Evolutionary conservation across 2,888 invertebrate genomes (phyloP), one percentile per base, ranked within the genome.

Genomic region (Cabera pusaria): DNA sequence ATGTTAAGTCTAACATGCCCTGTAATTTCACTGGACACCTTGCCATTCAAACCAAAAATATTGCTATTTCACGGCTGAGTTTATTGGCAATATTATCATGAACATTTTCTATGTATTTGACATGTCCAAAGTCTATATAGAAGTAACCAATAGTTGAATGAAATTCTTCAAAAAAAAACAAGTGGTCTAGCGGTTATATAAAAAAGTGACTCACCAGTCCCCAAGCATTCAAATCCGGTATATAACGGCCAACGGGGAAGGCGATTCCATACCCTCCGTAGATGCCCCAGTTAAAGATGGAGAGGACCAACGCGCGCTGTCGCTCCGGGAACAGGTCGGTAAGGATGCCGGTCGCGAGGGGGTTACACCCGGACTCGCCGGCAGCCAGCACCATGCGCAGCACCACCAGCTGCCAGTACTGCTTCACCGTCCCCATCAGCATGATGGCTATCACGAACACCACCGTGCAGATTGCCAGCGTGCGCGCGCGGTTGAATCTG

Each of bases 221-320:
- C 91, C 93, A 95, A 41, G 94, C 91, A 60, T 96, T 93, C 21
- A 93, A 51, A 12, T 90, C 85, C 0, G 96, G 95, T 6, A 96
- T 90, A 59, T 97, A 97, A 54, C 97, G 92, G 0, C 97, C 97
- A 2, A 97, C 94, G 0, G 97, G 97, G 71, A 97, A 97, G 0
- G 97, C 96, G 49, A 97, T 93, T 24, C 97, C 97, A 59, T 97
- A 97, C 1, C 97, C 97, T 16, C 97, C 96, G 67, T 97, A 98
- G 54, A 97, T 97, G 5, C 98, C 97, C 97, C 97, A 97, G 79
- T 97, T 97, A 89, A 97, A 97, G 46, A 98, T 93, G 0, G 97
- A 96, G 90, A 97, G 93, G 6, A 97, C 97, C 21, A 97, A 79
- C 1, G 96, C 97, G 37, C 97, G 91, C 64, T 96, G 94, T 45